A percentile compares a stretch with the other conserved stretches of the same genome.
phyloP scores from a whole-genome alignment of 2,888 invertebrate species.

The Lycocerus yunnanus region DNA sequence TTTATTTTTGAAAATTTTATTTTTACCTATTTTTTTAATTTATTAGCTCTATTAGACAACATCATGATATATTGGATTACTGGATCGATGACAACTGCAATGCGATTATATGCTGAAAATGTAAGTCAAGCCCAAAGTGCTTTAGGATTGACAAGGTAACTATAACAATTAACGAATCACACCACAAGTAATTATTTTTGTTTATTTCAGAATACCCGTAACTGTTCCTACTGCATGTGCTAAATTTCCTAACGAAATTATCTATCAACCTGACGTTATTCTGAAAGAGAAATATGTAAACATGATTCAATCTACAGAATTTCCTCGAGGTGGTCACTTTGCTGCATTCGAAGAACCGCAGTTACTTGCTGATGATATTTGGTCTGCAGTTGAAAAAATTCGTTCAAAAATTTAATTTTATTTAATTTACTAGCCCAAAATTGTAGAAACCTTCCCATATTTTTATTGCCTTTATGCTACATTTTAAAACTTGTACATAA shows the following conservation, averaged over 20 bases:
- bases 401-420: conserved; percentile 1
- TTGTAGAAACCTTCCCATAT: too few relatives aligned
- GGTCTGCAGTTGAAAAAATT: conserved; percentile 61
- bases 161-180: background rate
- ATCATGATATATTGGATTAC: conserved; percentile 82
- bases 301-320: conserved; percentile 68
- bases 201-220: conserved; percentile 57
- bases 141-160: conserved; percentile 43
- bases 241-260: conserved; percentile 71
- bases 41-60: conserved; percentile 69
- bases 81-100: conserved; percentile 71
- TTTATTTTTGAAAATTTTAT: conserved; percentile 69
- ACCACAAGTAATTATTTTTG: background rate
- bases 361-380: conserved; percentile 72
- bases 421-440: too few relatives aligned
- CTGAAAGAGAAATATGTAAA: conserved; percentile 66
- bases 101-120: conserved; percentile 73
- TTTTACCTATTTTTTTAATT: conserved; percentile 29
- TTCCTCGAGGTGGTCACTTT: conserved; percentile 82
- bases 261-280: conserved; percentile 62
- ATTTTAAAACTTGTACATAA: too few relatives aligned
- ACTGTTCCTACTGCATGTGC: conserved; percentile 75
- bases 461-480: too few relatives aligned
- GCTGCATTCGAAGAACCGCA: conserved; percentile 80
- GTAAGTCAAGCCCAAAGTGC: conserved; percentile 42